Percentiles rank a stretch among this genome's conserved stretches.
phyloP scores from a whole-genome alignment of 23 tunicate species.

The Diplosoma virens region DNA sequence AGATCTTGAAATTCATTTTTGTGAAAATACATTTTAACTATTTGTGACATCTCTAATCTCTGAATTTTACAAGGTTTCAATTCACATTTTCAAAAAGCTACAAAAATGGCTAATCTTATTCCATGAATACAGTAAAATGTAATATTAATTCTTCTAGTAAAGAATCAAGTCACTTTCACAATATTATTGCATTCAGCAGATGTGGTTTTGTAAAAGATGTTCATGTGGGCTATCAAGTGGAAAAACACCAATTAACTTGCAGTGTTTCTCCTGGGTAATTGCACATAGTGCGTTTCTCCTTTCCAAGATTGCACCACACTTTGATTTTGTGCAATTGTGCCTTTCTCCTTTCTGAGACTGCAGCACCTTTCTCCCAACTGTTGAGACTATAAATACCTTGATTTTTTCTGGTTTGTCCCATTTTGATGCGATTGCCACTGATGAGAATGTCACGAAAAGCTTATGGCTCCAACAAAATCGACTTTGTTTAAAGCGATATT shows the following conservation, averaged over 20 bases:
- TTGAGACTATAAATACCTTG: too few relatives aligned
- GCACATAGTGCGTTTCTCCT: too few relatives aligned
- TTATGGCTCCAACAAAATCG: too few relatives aligned
- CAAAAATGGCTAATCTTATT: conserved; percentile 10
- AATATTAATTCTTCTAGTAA: conserved; percentile 1
- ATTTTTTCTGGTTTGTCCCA: too few relatives aligned
- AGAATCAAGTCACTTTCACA: not conserved
- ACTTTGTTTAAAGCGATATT: too few relatives aligned
- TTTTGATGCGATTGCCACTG: too few relatives aligned
- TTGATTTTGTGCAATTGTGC: too few relatives aligned
- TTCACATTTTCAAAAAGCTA: not conserved
- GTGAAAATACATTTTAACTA: not conserved
- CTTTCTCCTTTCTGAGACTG: too few relatives aligned
- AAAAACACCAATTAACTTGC: conserved; percentile 1
- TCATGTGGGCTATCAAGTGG: conserved; percentile 16
- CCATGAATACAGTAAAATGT: not conserved
- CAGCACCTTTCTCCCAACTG: too few relatives aligned
- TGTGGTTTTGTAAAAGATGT: not conserved
- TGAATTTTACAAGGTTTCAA: not conserved
- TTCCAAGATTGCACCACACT: too few relatives aligned
- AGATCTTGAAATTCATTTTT: conserved; percentile 1
- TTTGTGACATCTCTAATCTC: conserved; percentile 7
- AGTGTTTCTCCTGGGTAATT: too few relatives aligned
- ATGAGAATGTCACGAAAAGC: too few relatives aligned
- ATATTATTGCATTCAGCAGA: conserved; percentile 9